These are phyloP conservation scores for Tetramorium bicarinatum DNA, from an alignment of 2,888 invertebrate species.

Conservation along the genomic window DNA sequence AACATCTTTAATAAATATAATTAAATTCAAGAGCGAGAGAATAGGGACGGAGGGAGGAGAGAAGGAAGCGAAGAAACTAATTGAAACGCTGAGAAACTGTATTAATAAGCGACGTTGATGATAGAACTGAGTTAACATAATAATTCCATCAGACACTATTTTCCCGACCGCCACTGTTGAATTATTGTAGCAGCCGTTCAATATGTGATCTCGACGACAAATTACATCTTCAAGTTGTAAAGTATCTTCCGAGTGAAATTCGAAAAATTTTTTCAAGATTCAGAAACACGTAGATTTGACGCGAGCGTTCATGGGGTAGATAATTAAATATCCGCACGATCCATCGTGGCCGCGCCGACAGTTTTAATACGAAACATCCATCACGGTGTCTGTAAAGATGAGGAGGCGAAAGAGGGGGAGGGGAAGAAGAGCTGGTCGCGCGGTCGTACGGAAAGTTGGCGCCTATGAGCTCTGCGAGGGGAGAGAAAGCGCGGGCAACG, in stretches of 20 bases:
- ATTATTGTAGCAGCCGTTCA: not conserved
- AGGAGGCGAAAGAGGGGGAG: not conserved
- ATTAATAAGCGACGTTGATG: conserved; percentile 23
- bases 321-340: conserved; percentile 55
- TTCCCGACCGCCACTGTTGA: not conserved
- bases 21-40: not conserved
- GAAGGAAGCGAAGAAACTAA: not conserved
- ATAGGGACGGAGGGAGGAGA: too few relatives aligned
- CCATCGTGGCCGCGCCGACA: conserved; percentile 49
- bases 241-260: not conserved
- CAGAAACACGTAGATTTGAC: not conserved
- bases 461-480: conserved; percentile 47
- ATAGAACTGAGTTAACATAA: conserved; percentile 38
- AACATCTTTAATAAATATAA: conserved; percentile 18
- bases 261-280: not conserved
- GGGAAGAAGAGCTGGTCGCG: conserved; percentile 19
- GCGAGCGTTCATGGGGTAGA: conserved; percentile 18
- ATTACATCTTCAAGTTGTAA: not conserved
- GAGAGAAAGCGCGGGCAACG: conserved; percentile 19
- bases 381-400: conserved; percentile 50
- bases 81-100: conserved; percentile 24
- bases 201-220: not conserved
- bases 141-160: conserved; percentile 20
- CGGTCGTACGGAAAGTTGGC: conserved; percentile 47
- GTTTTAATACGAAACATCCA: conserved; percentile 57